Evolutionary conservation across 2,797 vertebrate species (phyloP), one percentile per base, ranked within the genome.

Genomic region (Arvicola amphibius): DNA sequence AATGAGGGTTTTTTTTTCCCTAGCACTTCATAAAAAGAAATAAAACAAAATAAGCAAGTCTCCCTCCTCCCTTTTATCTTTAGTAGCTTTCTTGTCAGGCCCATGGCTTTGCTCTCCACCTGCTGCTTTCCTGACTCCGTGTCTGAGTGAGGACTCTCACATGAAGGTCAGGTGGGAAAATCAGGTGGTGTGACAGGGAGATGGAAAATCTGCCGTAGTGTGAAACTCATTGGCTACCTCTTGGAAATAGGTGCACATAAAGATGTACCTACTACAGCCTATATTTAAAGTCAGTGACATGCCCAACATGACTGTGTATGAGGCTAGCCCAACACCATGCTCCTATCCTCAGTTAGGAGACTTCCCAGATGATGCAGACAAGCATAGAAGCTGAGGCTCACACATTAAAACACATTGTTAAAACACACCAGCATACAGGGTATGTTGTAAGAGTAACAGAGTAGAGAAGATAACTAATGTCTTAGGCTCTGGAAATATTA

Each of bases 1-100:
- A 94, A 97, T 97, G 97, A 97, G 94, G 97, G 97, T 97, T 94
- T 96, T 97, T 97, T 93, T 48, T 65, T 9, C 65, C 65, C 48
- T 73, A 40, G 9, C 2, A 73, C 48, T 88, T 40, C n/a, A 40
- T 56, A 59, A 59, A 59, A 59, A 59, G 23, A 59, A 59, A 59
- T 25, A 48, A 84, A 48, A n/a, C 8, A 48, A 34, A 17, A 43
- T 95, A 97, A 98, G 76, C 81, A 81, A 37, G 94, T 97, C 34
- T 96, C 96, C 96, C 96, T 98, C 16, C 43, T 69, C 6, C 9
- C 13, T 85, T 91, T 91, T 97, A 97, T 96, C 97, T 98, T 97
- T 96, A 98, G 78, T 17, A 93, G 34, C 10, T 0, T 94, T 23
- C 85, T 94, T 97, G 90, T 95, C 81, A 65, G 80, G 81, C 43